Percentiles rank a stretch among this genome's conserved stretches.
Conservation (phyloP, 1,140 invertebrate genomes). For the Calliopsis andreniformis region DNA sequence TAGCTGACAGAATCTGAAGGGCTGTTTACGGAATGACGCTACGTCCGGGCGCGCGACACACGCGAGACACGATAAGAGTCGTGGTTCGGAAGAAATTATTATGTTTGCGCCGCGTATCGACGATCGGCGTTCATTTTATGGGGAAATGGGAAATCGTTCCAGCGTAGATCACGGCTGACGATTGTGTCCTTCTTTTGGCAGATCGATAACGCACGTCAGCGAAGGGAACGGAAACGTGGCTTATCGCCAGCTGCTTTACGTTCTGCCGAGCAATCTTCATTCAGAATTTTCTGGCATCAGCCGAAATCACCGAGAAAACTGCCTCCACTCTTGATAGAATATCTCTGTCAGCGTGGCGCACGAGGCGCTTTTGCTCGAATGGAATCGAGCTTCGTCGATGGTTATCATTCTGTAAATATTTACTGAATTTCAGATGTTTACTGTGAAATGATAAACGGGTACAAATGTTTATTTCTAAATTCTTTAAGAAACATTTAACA, state of each 20-base stretch:
- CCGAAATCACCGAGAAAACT: neutral
- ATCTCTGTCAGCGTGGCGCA: neutral
- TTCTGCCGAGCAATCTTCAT: constrained; percentile 24
- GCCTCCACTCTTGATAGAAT: neutral
- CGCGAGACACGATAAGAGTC: constrained; percentile 52
- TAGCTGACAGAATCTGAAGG: constrained; percentile 48
- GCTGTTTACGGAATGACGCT: constrained; percentile 36
- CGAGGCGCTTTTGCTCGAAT: neutral
- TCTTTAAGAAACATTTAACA: too few species aligned
- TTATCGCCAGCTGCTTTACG: constrained; percentile 32
- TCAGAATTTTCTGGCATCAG: neutral
- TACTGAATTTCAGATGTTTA: too few species aligned
- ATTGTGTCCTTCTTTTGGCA: constrained; percentile 21
- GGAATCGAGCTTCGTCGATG: neutral
- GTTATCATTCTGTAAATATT: too few species aligned
- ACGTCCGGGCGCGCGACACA: constrained; percentile 46
- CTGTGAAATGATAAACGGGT: too few species aligned
- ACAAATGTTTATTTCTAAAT: too few species aligned
- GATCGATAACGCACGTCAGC: constrained; percentile 47
- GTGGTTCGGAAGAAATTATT: constrained; percentile 55
- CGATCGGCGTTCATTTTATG: constrained; percentile 6
- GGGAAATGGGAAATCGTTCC: constrained; percentile 38
- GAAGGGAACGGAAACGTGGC: constrained; percentile 44
- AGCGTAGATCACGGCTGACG: constrained; percentile 47
- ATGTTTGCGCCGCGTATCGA: constrained; percentile 55